phyloP scores from a whole-genome alignment of 2,797 vertebrate species.

The Allochrocebus solatus region DNA sequence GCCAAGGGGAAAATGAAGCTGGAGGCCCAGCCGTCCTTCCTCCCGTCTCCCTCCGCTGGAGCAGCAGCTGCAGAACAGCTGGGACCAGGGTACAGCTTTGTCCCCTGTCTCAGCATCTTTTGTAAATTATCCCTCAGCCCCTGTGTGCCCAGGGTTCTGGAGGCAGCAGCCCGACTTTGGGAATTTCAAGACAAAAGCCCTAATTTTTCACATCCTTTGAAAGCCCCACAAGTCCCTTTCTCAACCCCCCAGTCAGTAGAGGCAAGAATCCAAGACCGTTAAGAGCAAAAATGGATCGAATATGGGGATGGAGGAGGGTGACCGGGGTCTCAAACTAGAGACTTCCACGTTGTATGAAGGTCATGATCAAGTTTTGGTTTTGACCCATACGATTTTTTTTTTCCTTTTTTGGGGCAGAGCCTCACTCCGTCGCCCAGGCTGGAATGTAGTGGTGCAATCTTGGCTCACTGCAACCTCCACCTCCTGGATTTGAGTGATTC shows the following conservation, averaged over 20 bases:
- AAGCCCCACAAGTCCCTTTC: background rate
- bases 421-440: no score
- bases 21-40: background rate
- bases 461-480: no score
- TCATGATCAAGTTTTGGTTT: background rate
- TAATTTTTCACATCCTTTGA: background rate
- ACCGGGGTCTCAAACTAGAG: background rate
- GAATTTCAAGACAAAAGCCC: background rate
- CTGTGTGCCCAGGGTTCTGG: background rate
- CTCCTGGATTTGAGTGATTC: no score
- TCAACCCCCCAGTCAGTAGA: background rate
- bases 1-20: background rate
- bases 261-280: background rate
- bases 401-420: no score
- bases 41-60: background rate
- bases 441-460: no score
- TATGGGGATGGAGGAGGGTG: background rate
- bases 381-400: background rate
- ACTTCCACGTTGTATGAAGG: background rate
- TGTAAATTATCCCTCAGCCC: background rate
- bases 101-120: background rate
- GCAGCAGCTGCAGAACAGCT: slow-evolving; percentile 45
- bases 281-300: background rate
- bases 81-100: background rate
- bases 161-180: background rate